A percentile compares a stretch with the other conserved stretches of the same genome.
These are phyloP conservation scores for Rhinatrema bivittatum DNA, from an alignment of 2,797 vertebrate genomes.

Conservation along the genomic window DNA sequence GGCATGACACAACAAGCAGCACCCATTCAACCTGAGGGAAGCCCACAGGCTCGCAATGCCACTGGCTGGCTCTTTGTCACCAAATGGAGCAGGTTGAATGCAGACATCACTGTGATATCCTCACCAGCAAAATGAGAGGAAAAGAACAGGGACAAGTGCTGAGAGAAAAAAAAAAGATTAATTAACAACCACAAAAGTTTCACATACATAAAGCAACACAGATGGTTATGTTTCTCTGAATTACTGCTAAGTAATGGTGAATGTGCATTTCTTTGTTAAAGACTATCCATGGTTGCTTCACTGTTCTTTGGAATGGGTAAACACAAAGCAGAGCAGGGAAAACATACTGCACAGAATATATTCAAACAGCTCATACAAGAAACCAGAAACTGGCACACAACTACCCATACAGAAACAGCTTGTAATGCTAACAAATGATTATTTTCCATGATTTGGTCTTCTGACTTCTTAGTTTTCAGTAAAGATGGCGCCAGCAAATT, in stretches of 20 bases:
- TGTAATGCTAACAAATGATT: too few species aligned
- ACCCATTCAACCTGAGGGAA: constrained; percentile 91
- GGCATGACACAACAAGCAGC: constrained; percentile 57
- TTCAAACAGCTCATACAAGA: too few species aligned
- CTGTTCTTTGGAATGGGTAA: too few species aligned
- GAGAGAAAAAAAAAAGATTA: constrained; percentile 59
- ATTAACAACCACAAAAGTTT: constrained; percentile 56
- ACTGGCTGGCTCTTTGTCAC: constrained; percentile 96
- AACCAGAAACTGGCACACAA: too few species aligned
- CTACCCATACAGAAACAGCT: too few species aligned
- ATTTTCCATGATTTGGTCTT: too few species aligned
- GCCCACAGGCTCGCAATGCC: constrained; percentile 88
- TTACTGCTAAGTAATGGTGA: constrained; percentile 11
- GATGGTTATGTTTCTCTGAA: constrained; percentile 21
- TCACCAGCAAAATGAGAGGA: constrained; percentile 68
- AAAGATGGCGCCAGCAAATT: too few species aligned
- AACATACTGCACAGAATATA: too few species aligned
- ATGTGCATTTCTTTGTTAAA: constrained; percentile 1
- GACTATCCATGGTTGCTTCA: too few species aligned
- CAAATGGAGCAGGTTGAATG: constrained; percentile 98
- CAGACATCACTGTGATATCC: constrained; percentile 88
- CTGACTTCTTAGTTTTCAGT: too few species aligned
- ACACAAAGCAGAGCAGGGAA: too few species aligned
- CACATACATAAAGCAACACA: constrained; percentile 40
- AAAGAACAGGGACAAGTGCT: constrained; percentile 69